Evolutionary conservation across 1,140 invertebrate species (phyloP), one percentile per base, ranked within the genome.

Genomic region (Watersipora subatra): DNA sequence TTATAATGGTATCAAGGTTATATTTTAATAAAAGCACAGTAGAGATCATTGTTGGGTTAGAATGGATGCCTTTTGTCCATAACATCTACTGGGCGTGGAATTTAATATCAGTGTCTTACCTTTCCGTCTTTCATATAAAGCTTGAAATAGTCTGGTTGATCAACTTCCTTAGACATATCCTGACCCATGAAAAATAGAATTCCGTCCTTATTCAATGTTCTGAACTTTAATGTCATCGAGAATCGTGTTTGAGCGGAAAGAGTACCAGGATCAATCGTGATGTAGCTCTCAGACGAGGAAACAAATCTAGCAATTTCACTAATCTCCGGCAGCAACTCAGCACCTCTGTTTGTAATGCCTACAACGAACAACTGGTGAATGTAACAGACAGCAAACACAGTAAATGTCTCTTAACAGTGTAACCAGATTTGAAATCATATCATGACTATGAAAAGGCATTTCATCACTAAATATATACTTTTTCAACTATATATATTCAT

Each of bases 181-280:
- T 88, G 89, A 70, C 90, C 87, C 56, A 92, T 82, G 80, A 94
- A 96, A 80, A 96, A 93, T 2, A 99, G 81, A 1, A 97, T 76
- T 0, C 94, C 95, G 72, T 95, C 86, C 26, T 86, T 84, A 12
- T 88, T 86, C 68, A 87, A 89, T 0, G 93, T 96, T 73, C 91
- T 91, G 78, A 98, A 95, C 30, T 84, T 85, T 29, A 96, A 76
- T 70, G 83, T 76, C 72, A 95, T 79, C 72, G 84, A 76, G 28
- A 86, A 83, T 26, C 82, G 76, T 67, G 82, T 72, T 67, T 79
- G 73, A 69, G 86, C 85, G 67, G 78, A 83, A 69, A 80, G 84
- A 66, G 75, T 76, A 64, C 81, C 85, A 2, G 75, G 71, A 77
- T 69, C 61, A 17, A 66, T 66, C 59, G 84, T 84, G 0, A 93